A percentile compares a stretch with the other conserved stretches of the same genome.
Evolutionary conservation across 1,140 invertebrate genomes (phyloP).

Genomic region (Drosophila oshimai): DNA sequence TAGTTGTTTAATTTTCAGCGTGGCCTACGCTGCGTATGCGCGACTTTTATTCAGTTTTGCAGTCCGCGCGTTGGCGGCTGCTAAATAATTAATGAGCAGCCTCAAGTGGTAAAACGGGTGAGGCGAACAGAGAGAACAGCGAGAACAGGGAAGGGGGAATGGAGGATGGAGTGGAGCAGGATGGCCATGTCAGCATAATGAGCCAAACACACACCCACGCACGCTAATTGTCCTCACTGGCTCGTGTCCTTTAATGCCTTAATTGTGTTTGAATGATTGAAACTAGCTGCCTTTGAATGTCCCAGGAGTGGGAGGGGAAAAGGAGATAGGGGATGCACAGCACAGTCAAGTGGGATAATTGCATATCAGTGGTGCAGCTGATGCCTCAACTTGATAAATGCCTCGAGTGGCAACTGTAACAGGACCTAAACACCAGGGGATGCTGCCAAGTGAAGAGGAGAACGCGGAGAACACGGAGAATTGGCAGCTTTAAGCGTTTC

Average conservation of each 20-base stretch:
- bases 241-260: slow-evolving; percentile 58
- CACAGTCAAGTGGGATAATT: slow-evolving; percentile 54
- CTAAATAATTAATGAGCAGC: slow-evolving; percentile 75
- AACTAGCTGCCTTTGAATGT: slow-evolving; percentile 53
- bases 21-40: slow-evolving; percentile 64
- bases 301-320: background rate
- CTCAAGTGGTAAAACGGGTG: slow-evolving; percentile 37
- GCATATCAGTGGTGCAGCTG: slow-evolving; percentile 55
- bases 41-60: slow-evolving; percentile 65
- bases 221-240: slow-evolving; percentile 56
- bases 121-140: background rate
- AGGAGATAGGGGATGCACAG: background rate
- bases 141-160: background rate
- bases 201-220: slow-evolving; percentile 23
- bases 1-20: slow-evolving; percentile 58
- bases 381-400: slow-evolving; percentile 44
- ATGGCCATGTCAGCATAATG: slow-evolving; percentile 65
- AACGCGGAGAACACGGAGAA: background rate
- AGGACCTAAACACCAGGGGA: slow-evolving; percentile 9
- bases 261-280: slow-evolving; percentile 75
- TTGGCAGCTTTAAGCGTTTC: slow-evolving; percentile 10
- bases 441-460: slow-evolving; percentile 1
- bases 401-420: slow-evolving; percentile 33
- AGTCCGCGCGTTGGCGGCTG: slow-evolving; percentile 54
- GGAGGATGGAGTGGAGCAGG: slow-evolving; percentile 5